phyloP scores from a whole-genome alignment of 2,888 invertebrate species.

The Limnephilus lunatus region DNA sequence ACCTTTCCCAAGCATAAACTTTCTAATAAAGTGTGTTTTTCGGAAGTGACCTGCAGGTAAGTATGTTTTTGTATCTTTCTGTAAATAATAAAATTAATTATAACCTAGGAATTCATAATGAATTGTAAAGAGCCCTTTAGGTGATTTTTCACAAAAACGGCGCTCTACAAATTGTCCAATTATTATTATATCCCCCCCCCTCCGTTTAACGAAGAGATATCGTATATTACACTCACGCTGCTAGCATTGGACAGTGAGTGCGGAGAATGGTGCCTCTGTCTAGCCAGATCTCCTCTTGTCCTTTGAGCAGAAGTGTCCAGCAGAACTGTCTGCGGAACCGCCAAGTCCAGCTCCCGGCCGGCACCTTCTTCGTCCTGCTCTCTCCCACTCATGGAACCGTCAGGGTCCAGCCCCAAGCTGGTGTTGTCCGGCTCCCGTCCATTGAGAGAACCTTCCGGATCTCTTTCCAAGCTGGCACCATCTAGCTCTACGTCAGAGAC shows the following conservation, averaged over 20 bases:
- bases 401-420: conserved; percentile 61
- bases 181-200: too few relatives aligned
- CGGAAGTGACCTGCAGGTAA: too few relatives aligned
- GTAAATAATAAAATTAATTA: too few relatives aligned
- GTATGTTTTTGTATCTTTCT: too few relatives aligned
- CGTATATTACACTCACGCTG: conserved; percentile 73
- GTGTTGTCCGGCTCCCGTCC: conserved; percentile 45
- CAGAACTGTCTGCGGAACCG: conserved; percentile 91
- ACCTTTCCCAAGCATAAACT: too few relatives aligned
- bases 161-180: too few relatives aligned
- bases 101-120: too few relatives aligned
- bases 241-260: conserved; percentile 78
- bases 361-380: conserved; percentile 67
- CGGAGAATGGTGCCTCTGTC: conserved; percentile 75
- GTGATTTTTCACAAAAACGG: too few relatives aligned
- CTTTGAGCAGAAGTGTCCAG: conserved; percentile 90
- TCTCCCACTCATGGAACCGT: conserved; percentile 31
- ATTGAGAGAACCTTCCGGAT: conserved; percentile 42
- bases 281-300: conserved; percentile 88
- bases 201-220: background rate
- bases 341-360: conserved; percentile 87
- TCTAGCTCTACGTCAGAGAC: conserved; percentile 54
- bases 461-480: conserved; percentile 27
- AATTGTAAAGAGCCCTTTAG: too few relatives aligned
- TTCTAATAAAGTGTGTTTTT: too few relatives aligned